These are phyloP conservation scores for Heliornis fulica DNA, from an alignment of 2,113 vertebrate species.

Conservation along the genomic window DNA sequence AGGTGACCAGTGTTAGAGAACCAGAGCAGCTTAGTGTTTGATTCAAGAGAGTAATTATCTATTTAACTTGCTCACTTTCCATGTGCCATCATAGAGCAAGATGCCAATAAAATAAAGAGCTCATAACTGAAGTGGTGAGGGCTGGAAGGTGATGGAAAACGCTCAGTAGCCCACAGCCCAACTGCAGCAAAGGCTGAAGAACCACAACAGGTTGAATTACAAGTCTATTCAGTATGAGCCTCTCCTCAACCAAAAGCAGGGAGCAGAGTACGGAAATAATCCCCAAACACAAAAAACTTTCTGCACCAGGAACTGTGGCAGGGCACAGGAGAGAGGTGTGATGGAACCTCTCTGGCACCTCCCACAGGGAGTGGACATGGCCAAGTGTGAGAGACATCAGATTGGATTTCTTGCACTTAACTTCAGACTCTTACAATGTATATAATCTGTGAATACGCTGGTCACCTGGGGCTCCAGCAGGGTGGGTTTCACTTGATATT, in stretches of 20 bases:
- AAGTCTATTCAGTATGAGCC: not conserved
- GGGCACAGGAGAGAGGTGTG: not conserved
- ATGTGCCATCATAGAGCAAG: not conserved
- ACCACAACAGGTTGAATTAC: not conserved
- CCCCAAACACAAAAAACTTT: not conserved
- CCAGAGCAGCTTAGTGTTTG: not conserved
- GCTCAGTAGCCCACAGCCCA: not conserved
- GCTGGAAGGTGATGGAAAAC: not conserved
- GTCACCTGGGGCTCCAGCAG: not conserved
- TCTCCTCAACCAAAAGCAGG: not conserved
- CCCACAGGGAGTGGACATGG: not conserved
- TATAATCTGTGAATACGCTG: not conserved
- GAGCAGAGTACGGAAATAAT: not conserved
- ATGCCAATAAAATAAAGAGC: not conserved
- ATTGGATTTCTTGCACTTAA: not conserved
- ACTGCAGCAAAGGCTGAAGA: not conserved
- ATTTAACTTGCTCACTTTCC: not conserved
- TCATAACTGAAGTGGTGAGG: not conserved
- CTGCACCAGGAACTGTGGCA: not conserved
- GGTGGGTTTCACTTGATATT: not conserved
- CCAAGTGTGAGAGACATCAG: not conserved
- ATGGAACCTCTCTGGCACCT: not conserved
- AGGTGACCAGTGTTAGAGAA: not conserved
- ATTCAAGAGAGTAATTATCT: not conserved
- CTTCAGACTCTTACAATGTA: not conserved